Base-by-base conservation (phyloP, 2,797 vertebrate species). In the Tenualosa thibaudeaui region DNA sequence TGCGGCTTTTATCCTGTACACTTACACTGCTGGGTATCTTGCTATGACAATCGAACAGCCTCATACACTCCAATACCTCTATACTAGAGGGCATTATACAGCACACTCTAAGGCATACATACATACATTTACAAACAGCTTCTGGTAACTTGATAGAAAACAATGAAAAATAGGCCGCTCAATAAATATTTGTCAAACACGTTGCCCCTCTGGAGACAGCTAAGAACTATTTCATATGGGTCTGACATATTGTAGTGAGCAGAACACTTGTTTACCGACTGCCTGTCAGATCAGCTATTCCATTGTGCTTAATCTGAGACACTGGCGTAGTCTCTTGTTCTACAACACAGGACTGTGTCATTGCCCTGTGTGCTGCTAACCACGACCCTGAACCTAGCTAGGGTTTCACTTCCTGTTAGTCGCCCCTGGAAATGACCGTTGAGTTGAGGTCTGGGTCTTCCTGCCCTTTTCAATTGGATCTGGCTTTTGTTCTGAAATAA, bases 241-340 rank as follows among this genome's bases (percentile, higher is more conserved):
- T 56, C 19, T 78, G 71, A 78, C 17, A 43, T 78, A 40, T 40
- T 51, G 50, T 51, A 51, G 4, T 51, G 50, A 51, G 50, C 50
- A 54, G 54, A 78, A 40, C 37, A 78, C 40, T 78, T 31, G 40
- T 19, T 78, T 78, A 78, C 71, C 43, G 37, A 46, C 71, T 43
- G 71, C 71, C 71, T 78, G 37, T 78, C 71, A 78, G 71, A 78
- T 78, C 71, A 78, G 71, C 71, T 78, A 9, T 78, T 78, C 71
- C 40, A 46, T 43, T 78, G 71, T 78, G 71, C 43, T 78, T 19
- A 78, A 78, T 78, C 71, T 19, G 71, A 46, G 71, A 78, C 71
- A 43, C 71, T 78, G 40, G 13, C 19, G 3, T 17, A 78, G 71
- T 78, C 17, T 78, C 37, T 78, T 78, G 71, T 78, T 78, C 40